Evolutionary conservation across 2,888 invertebrate species (phyloP), one percentile per base, ranked within the genome.

Genomic region (Colletes collaris): DNA sequence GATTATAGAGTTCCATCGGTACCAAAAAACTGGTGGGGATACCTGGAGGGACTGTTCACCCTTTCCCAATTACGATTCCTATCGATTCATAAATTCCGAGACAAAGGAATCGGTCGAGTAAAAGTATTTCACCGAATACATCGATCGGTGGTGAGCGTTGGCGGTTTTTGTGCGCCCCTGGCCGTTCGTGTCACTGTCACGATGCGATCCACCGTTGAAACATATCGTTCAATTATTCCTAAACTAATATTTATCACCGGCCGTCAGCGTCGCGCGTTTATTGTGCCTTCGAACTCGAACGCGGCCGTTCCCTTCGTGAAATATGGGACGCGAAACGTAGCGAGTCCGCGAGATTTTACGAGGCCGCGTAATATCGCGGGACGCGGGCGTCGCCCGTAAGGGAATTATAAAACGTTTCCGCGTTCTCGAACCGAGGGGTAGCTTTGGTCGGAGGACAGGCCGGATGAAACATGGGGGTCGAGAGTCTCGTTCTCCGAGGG

Each of bases 171-270:
- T 69, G 72, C 62, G 64, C 8, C 55, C 37, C 35, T 50, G 50
- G 44, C 72, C 53, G 63, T 46, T 27, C 73, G 59, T 74, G 71
- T 71, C 68, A 58, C 67, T 70, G 76, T 77, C 74, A 75, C 77
- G 66, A 68, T 72, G 75, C 77, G 72, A 85, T 72, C 70, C 71
- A 78, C 74, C 76, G 70, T 76, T 68, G 81, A 75, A 83, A 81
- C 76, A 68, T 71, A 74, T 71, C 74, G 75, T 73, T 77, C 77
- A 79, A 84, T 86, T 84, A 84, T 86, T 82, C 76, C 76, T 78
- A 74, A 85, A 77, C 83, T 83, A 83, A 86, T 84, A 86, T 86
- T 86, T 86, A 83, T 86, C 73, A 81, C 72, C 69, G 60, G 13
- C 66, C 60, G 58, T 35, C 58, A 50, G 35, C 71, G 52, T 10